phyloP scores from a whole-genome alignment of 2,113 vertebrate genomes.

The Nothoprocta pentlandii region DNA sequence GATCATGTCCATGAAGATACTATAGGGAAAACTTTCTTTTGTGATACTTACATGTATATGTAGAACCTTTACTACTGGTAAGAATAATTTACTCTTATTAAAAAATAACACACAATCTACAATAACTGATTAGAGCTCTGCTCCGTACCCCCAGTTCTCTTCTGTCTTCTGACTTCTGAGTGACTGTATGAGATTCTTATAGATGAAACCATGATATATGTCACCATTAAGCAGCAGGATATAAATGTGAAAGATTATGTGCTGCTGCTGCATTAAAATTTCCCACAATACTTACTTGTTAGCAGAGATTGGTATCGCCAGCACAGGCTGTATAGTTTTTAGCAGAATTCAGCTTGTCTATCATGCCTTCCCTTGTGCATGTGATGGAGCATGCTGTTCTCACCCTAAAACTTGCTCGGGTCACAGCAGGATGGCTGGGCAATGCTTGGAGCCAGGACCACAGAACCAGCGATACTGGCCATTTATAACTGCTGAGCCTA shows the following conservation, averaged over 20 bases:
- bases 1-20: neutral
- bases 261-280: neutral
- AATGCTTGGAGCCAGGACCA: fast-evolving
- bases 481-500: neutral
- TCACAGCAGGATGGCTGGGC: neutral
- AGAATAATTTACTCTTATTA: neutral
- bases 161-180: neutral
- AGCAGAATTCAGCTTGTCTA: neutral
- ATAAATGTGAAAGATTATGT: neutral
- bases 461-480: neutral
- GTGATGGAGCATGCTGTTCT: neutral
- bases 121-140: neutral
- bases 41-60: neutral
- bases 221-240: neutral
- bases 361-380: neutral
- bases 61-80: neutral
- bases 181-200: neutral
- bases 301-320: neutral
- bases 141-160: neutral
- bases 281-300: neutral
- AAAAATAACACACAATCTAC: neutral
- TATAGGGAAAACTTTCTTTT: neutral
- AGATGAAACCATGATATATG: neutral
- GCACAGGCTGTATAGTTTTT: neutral
- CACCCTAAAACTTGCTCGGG: neutral